phyloP scores from a whole-genome alignment of 2,797 vertebrate species.

The Acanthopagrus latus region DNA sequence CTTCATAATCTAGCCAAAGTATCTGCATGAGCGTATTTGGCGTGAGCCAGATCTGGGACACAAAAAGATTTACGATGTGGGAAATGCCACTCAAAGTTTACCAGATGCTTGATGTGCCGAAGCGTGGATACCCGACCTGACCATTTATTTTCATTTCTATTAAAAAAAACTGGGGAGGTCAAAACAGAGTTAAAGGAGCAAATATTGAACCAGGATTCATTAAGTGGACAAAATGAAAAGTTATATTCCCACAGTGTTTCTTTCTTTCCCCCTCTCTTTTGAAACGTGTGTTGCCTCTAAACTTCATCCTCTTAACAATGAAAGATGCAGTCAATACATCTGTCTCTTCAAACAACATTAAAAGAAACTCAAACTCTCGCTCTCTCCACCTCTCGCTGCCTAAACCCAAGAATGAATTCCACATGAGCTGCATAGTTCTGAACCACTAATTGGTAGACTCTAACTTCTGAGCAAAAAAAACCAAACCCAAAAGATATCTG shows the following conservation, averaged over 20 bases:
- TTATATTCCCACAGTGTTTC: not conserved
- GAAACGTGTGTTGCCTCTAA: not conserved
- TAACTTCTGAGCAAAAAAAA: constrained; percentile 6
- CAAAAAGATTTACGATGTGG: no score
- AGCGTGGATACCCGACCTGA: no score
- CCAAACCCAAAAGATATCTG: constrained; percentile 15
- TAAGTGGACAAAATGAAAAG: no score
- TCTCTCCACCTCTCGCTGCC: not conserved
- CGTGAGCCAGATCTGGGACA: no score
- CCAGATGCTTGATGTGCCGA: no score
- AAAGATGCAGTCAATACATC: not conserved
- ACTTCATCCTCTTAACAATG: not conserved
- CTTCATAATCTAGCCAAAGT: no score
- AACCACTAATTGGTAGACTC: constrained; percentile 35
- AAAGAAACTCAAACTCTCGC: not conserved
- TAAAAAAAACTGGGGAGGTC: no score
- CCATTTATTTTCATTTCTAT: no score
- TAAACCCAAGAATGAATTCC: constrained; percentile 28
- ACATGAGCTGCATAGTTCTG: constrained; percentile 9
- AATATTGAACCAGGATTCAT: no score
- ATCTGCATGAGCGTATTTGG: no score
- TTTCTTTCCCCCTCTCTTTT: not conserved
- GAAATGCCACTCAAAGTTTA: no score
- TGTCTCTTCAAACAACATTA: constrained; percentile 1
- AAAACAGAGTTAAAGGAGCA: no score